A percentile compares a stretch with the other conserved stretches of the same genome.
Conservation (phyloP, 2,797 vertebrate genomes). For the Nyctalus aviator region DNA sequence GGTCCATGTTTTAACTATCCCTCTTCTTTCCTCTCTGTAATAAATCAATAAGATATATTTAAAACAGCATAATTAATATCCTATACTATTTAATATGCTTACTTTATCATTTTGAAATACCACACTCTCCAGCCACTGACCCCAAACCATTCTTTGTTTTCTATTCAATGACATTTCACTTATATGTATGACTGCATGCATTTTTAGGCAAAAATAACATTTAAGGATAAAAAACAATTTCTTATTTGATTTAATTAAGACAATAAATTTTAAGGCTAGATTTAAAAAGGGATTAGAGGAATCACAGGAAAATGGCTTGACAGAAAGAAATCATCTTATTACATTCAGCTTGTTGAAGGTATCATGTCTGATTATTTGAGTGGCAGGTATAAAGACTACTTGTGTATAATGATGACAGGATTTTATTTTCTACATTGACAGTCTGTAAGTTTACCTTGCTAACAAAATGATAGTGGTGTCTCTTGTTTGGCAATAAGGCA, state of each 20-base stretch:
- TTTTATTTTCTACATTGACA: neutral
- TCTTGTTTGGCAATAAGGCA: neutral
- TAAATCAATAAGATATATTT: too few species aligned
- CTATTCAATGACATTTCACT: neutral
- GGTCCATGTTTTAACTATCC: too few species aligned
- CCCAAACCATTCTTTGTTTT: conserved; percentile 29
- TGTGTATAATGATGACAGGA: neutral
- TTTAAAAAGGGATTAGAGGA: conserved; percentile 14
- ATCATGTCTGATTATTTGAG: neutral
- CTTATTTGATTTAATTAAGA: neutral
- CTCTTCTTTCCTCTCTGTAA: too few species aligned
- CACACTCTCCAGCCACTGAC: neutral
- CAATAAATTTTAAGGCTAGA: neutral
- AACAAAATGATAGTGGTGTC: neutral
- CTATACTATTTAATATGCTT: neutral
- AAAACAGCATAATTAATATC: neutral
- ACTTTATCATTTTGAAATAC: neutral
- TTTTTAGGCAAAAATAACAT: neutral
- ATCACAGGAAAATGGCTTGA: neutral
- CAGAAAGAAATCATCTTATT: neutral
- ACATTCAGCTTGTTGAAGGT: neutral
- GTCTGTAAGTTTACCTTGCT: neutral
- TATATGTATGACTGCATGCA: neutral
- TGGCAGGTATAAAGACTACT: neutral
- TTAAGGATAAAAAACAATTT: neutral